phyloP scores from a whole-genome alignment of 2,797 vertebrate genomes.

The Prunella strophiata region DNA sequence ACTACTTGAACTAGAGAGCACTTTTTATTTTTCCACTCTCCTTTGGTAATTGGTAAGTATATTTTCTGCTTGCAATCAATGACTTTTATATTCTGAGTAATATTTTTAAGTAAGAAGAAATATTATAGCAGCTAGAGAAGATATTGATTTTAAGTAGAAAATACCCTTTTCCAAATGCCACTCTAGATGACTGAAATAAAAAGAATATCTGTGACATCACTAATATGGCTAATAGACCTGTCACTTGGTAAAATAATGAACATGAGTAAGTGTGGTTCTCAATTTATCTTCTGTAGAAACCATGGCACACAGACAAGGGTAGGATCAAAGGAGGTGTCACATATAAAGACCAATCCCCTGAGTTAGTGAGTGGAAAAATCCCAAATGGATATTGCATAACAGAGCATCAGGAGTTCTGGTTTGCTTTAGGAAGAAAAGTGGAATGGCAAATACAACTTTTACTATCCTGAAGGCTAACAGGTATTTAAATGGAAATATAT shows the following conservation, averaged over 20 bases:
- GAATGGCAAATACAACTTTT: not conserved
- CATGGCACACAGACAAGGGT: not conserved
- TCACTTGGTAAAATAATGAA: constrained; percentile 15
- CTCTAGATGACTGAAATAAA: constrained; percentile 33
- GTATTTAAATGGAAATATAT: not conserved
- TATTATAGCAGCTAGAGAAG: constrained; percentile 52
- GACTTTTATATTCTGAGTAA: constrained; percentile 62
- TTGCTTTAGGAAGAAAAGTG: not conserved
- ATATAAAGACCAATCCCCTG: not conserved
- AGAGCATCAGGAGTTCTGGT: not conserved
- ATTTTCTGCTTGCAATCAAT: constrained; percentile 73
- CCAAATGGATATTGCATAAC: not conserved
- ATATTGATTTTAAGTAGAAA: constrained; percentile 55
- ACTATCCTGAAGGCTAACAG: not conserved
- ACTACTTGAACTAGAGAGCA: constrained; percentile 46
- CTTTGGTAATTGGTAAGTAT: constrained; percentile 61
- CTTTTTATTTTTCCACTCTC: constrained; percentile 50
- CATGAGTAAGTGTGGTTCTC: not conserved
- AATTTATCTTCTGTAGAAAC: not conserved
- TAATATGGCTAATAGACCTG: not conserved
- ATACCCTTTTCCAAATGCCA: constrained; percentile 40
- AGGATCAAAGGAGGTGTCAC: not conserved
- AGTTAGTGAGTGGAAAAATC: not conserved
- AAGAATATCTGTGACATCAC: not conserved
- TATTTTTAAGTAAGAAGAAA: constrained; percentile 66